Percentiles rank a stretch among this genome's conserved stretches.
Conservation (phyloP, 2,888 invertebrate species). For the Ornithoptera priamus region DNA sequence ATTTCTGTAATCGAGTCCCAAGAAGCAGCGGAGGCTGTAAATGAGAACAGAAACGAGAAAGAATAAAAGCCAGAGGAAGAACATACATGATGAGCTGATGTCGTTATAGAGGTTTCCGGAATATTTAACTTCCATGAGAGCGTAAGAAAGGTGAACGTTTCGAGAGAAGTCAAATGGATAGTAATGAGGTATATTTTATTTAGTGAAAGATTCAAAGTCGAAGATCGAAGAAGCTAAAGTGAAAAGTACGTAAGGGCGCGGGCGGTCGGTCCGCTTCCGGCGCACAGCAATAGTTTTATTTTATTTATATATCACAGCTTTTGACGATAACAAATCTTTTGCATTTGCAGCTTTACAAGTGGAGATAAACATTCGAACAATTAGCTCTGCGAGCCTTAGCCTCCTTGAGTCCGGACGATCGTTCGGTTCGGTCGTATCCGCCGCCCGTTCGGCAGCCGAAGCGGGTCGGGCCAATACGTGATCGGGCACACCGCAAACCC, state of each 20-base stretch:
- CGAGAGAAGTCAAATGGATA: conserved; percentile 38
- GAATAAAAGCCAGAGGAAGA: conserved; percentile 25
- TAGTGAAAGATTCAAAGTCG: conserved; percentile 46
- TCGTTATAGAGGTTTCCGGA: conserved; percentile 44
- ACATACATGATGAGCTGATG: conserved; percentile 77
- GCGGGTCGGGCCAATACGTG: background rate
- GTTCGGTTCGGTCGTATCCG: too few relatives aligned
- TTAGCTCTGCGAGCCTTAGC: conserved; percentile 41
- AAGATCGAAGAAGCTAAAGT: conserved; percentile 57
- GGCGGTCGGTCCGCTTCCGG: conserved; percentile 53
- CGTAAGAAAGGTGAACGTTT: conserved; percentile 45
- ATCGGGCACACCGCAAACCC: background rate
- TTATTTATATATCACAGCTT: conserved; percentile 79
- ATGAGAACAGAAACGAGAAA: conserved; percentile 27
- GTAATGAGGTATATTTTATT: conserved; percentile 35
- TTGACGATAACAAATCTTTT: conserved; percentile 81
- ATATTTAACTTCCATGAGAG: conserved; percentile 48
- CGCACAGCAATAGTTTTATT: conserved; percentile 67
- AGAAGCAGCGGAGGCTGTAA: conserved; percentile 36
- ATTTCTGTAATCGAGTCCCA: conserved; percentile 29
- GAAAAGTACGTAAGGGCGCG: conserved; percentile 52
- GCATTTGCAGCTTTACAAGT: conserved; percentile 76
- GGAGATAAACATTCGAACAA: conserved; percentile 76
- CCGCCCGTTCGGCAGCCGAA: background rate
- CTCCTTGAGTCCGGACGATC: background rate